Conservation (phyloP, 2,888 invertebrate genomes). For the Parnassius mnemosyne region DNA sequence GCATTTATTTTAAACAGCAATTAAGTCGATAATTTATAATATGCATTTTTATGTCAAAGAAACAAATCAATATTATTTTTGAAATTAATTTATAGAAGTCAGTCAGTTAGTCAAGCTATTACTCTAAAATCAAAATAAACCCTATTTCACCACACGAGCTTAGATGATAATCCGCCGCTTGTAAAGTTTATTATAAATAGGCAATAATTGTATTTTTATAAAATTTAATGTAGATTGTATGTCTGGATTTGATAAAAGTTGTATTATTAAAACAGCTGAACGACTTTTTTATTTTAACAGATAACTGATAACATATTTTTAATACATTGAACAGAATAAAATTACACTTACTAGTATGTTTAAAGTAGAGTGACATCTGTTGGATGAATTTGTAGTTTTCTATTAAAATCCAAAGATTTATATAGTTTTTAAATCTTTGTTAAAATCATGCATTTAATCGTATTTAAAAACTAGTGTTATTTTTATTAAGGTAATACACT, state of each 20-base stretch:
- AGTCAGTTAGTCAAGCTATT: too few relatives aligned
- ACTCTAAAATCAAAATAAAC: too few relatives aligned
- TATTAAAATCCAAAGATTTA: too few relatives aligned
- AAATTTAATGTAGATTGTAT: conserved; percentile 1
- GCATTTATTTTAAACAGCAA: too few relatives aligned
- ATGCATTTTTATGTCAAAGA: background rate
- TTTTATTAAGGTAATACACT: conserved; percentile 37
- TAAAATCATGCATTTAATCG: conserved; percentile 25
- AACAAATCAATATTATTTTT: background rate
- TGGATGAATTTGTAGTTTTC: conserved; percentile 32
- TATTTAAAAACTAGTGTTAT: conserved; percentile 34
- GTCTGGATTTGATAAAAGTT: conserved; percentile 5
- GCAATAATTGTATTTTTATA: conserved; percentile 24
- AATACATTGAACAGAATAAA: background rate
- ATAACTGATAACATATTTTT: background rate
- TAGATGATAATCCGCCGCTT: conserved; percentile 2
- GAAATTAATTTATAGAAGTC: background rate
- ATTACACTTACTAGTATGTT: background rate
- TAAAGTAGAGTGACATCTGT: background rate
- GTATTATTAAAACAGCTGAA: background rate
- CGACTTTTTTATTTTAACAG: conserved; percentile 3
- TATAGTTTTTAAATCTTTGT: too few relatives aligned
- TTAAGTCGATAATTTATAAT: too few relatives aligned
- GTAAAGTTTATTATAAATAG: conserved; percentile 7
- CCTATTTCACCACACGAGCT: conserved; percentile 15